Evolutionary conservation across 2,888 invertebrate species (phyloP).

Genomic region (Drosophila eohydei): DNA sequence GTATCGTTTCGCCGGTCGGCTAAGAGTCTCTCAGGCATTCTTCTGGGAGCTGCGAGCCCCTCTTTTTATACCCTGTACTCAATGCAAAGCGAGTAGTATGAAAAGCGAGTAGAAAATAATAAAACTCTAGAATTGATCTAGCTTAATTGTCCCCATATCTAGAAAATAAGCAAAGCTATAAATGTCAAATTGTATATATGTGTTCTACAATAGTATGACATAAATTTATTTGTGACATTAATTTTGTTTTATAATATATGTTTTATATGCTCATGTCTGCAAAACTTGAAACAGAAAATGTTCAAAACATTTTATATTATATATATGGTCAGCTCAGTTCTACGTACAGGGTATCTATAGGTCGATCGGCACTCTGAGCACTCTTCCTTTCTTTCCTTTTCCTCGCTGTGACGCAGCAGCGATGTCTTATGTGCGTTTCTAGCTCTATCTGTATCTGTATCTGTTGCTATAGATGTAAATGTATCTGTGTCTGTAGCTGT

Average conservation of each 20-base stretch:
- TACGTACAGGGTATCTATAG: neutral
- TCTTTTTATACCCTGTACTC: neutral
- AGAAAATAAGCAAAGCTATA: neutral
- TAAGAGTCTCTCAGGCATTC: neutral
- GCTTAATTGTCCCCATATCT: neutral
- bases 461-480: slow-evolving; percentile 1
- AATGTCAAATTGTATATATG: neutral
- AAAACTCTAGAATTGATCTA: neutral
- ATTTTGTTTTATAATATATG: neutral
- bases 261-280: too few relatives aligned
- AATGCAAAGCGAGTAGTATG: neutral
- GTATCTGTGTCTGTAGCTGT: slow-evolving; percentile 13
- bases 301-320: too few relatives aligned
- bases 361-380: neutral
- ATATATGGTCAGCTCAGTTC: too few relatives aligned
- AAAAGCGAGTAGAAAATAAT: neutral
- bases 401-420: slow-evolving; percentile 18
- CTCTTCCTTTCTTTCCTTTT: neutral
- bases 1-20: neutral
- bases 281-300: too few relatives aligned
- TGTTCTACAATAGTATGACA: neutral
- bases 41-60: slow-evolving; percentile 10
- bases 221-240: neutral
- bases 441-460: slow-evolving; percentile 6
- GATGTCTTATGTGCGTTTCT: slow-evolving; percentile 5